phyloP scores from a whole-genome alignment of 2,888 invertebrate genomes.

The Arctia plantaginis region DNA sequence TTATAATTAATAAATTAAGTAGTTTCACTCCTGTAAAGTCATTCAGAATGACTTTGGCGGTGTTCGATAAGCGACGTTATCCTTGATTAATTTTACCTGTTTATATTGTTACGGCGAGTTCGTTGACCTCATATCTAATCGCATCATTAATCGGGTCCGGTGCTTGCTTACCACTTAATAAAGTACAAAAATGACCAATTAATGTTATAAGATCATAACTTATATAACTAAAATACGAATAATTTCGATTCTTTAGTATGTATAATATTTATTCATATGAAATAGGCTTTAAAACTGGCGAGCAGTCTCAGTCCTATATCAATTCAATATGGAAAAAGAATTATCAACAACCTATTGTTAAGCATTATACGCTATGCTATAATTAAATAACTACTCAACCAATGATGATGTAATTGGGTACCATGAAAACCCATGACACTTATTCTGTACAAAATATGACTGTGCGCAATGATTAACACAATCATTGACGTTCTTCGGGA shows the following conservation, averaged over 20 bases:
- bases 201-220: not conserved
- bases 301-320: not conserved
- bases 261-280: not conserved
- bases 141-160: not conserved
- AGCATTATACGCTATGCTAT: not conserved
- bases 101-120: not conserved
- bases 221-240: not conserved
- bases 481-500: slow-evolving; percentile 50
- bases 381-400: slow-evolving; percentile 13
- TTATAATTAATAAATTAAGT: not conserved
- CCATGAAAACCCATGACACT: slow-evolving; percentile 34
- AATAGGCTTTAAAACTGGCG: not conserved
- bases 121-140: not conserved
- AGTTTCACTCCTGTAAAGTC: not conserved
- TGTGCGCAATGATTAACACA: slow-evolving; percentile 51
- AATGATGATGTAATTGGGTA: slow-evolving; percentile 21
- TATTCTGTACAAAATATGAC: slow-evolving; percentile 43
- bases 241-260: not conserved
- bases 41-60: not conserved
- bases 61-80: not conserved
- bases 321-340: not conserved
- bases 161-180: not conserved
- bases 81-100: not conserved
- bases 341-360: not conserved
- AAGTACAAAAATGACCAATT: not conserved